Base-by-base conservation (phyloP, 2,888 invertebrate genomes). In the Phania funesta region DNA sequence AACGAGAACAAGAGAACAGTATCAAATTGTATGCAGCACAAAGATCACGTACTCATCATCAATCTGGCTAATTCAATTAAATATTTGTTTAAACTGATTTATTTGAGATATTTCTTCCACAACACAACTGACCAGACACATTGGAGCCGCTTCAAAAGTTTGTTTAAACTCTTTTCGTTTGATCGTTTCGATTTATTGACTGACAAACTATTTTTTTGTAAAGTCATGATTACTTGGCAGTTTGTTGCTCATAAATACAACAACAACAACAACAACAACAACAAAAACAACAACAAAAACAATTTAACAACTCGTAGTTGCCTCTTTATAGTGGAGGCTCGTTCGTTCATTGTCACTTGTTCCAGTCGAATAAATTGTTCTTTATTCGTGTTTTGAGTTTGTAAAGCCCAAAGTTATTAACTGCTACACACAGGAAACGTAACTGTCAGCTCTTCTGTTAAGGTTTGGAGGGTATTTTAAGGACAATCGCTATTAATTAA, bases 61-160 rank as follows among this genome's bases (percentile, higher is more conserved):
- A 82, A 84, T 84, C 75, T 65, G 78, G 82, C 84, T 84, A 84
- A 83, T 84, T 76, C 82, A 76, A 65, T 65, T 50, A n/a, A n/a
- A n/a, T n/a, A 65, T 76, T 80, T 77, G 62, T 73, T 65, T 32
- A 44, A 8, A 50, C 11, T 26, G 56, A 74, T 78, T 82, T 68
- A 44, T 62, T 64, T 48, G 3, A 44, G 44, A 24, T 38, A 50
- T 44, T 56, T 52, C 24, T 32, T 9, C 18, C 13, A 20, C 16
- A 44, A 50, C 18, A 41, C 62, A 29, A 56, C 80, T 8, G 50
- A 20, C 67, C 82, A 84, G 84, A 84, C 83, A 78, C 60, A 13
- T 62, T 80, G 84, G 84, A 84, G 84, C 80, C 84, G 35, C 35
- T 38, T 50, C 22, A 20, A n/a, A 35, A 9, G 20, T 60, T 29